Evolutionary conservation across 2,797 vertebrate genomes (phyloP), one percentile per base, ranked within the genome.

Genomic region (Geotrypetes seraphini): DNA sequence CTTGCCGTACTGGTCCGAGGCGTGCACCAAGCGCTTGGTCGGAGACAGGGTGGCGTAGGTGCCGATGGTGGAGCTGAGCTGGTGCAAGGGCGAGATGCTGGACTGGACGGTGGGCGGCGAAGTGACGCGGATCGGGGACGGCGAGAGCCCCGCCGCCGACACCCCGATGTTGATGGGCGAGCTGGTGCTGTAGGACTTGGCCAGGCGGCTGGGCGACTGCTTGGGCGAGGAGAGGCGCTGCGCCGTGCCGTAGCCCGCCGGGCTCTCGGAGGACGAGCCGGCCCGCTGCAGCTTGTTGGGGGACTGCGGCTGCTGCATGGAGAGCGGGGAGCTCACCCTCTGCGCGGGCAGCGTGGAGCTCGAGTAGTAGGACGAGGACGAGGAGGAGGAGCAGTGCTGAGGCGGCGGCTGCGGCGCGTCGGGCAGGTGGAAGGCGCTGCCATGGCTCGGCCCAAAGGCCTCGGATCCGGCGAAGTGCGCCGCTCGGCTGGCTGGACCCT

Each of bases 181-280:
- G 62, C 92, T 96, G 64, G 94, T 94, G 88, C 94, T 96, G 85
- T 91, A 95, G 49, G 94, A 96, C 78, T 96, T 96, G 60, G 94
- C 91, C 60, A 96, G 84, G 27, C 94, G 87, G 65, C 87, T 89
- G 32, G 92, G 80, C 45, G 90, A 91, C 69, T 91, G 90, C 73
- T 96, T 96, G 66, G 93, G 92, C 27, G 94, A 94, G 62, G 90
- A 87, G 60, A 88, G 74, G 38, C 92, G 88, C 56, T 91, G 89
- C 44, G 84, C 81, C 61, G 83, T 84, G 41, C 79, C 66, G 60
- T 92, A 92, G 49, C 87, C 81, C 7, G 81, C 60, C n/a, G n/a
- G n/a, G 24, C 84, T 60, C 53, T 91, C 90, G 0, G 88, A 82
- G 44, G 82, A 67, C 20, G 91, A 89, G 57, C 88, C 90, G 49